phyloP scores from a whole-genome alignment of 2,797 vertebrate genomes.

The Aeoliscus strigatus region DNA sequence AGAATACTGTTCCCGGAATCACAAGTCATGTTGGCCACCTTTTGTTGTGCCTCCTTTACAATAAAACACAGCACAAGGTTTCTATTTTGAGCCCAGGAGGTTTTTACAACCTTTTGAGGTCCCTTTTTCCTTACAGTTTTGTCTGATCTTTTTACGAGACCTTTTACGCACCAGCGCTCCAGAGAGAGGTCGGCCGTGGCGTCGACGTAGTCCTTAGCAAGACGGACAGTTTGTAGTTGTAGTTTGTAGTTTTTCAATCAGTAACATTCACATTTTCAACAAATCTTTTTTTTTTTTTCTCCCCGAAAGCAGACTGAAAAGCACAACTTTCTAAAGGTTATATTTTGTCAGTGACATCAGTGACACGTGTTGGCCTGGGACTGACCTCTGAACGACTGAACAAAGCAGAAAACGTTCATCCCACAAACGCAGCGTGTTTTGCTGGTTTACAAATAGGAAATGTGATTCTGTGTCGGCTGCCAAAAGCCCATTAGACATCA shows the following conservation, averaged over 20 bases:
- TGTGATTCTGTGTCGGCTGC: too few relatives aligned
- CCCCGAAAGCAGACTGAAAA: too few relatives aligned
- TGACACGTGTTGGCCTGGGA: too few relatives aligned
- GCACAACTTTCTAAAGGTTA: too few relatives aligned
- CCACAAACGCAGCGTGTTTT: too few relatives aligned
- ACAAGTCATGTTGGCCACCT: conserved; percentile 15
- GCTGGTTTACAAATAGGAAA: too few relatives aligned
- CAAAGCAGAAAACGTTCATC: too few relatives aligned
- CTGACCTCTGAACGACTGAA: too few relatives aligned
- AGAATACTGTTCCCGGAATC: background rate
- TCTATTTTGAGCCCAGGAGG: conserved; percentile 40
- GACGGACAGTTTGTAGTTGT: conserved; percentile 20
- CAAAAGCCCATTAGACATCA: conserved; percentile 25
- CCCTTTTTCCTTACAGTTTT: conserved; percentile 24
- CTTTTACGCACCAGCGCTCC: conserved; percentile 39
- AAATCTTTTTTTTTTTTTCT: too few relatives aligned
- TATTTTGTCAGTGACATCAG: too few relatives aligned
- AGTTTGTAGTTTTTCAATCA: too few relatives aligned
- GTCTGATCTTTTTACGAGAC: conserved; percentile 57
- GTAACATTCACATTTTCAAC: too few relatives aligned
- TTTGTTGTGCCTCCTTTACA: conserved; percentile 26
- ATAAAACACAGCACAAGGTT: conserved; percentile 27
- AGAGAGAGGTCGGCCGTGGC: conserved; percentile 43
- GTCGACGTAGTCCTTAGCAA: conserved; percentile 36
- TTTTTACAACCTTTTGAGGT: conserved; percentile 29